Evolutionary conservation across 2,113 vertebrate genomes (phyloP).

Genomic region (Helogale parvula): DNA sequence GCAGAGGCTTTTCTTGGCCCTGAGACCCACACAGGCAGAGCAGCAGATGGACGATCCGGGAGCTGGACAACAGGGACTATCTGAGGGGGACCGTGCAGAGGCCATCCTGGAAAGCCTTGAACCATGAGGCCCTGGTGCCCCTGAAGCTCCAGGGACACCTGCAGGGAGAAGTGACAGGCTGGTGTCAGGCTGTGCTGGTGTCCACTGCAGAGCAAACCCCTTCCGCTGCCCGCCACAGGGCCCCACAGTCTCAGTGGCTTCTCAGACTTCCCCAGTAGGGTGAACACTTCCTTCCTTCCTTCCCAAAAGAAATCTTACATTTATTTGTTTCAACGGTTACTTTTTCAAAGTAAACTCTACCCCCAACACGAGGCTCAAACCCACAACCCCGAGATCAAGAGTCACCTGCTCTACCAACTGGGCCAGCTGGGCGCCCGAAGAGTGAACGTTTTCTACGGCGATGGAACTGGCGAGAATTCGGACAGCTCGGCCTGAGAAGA

Average conservation of each 20-base stretch:
- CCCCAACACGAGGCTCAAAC: neutral
- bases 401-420: too few relatives aligned
- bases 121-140: rapidly evolving
- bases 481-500: neutral
- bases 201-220: neutral
- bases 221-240: neutral
- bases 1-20: neutral
- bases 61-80: neutral
- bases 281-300: neutral
- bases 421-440: neutral
- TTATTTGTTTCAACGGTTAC: neutral
- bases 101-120: neutral
- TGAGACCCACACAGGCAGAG: too few relatives aligned
- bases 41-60: rapidly evolving
- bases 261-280: neutral
- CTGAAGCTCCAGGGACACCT: neutral
- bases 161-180: neutral
- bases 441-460: neutral
- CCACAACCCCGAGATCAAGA: neutral
- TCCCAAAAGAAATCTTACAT: neutral
- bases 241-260: neutral
- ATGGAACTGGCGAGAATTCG: neutral
- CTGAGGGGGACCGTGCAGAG: neutral
- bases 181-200: neutral
- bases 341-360: neutral